Percentiles rank a stretch among this genome's conserved stretches.
Conservation (phyloP, 2,888 invertebrate genomes). For the Coenonympha glycerion region DNA sequence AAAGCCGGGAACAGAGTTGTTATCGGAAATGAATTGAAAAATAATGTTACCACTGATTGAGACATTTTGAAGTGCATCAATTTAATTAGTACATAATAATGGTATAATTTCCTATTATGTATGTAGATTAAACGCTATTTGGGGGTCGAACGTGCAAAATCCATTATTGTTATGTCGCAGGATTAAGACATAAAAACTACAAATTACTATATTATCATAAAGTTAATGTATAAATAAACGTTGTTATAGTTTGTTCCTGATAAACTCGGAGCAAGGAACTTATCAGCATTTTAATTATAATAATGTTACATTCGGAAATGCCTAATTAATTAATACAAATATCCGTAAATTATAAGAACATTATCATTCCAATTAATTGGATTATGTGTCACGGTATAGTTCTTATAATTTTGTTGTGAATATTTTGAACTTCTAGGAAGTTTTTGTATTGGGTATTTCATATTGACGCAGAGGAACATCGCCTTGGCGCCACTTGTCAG, state of each 20-base stretch:
- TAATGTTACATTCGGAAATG: conserved; percentile 3
- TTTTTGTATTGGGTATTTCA: conserved; percentile 20
- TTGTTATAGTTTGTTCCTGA: conserved; percentile 2
- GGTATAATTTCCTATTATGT: background rate
- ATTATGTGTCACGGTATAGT: conserved; percentile 41
- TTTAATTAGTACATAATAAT: background rate
- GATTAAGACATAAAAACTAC: conserved; percentile 9
- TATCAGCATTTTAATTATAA: background rate
- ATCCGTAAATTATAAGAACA: conserved; percentile 36
- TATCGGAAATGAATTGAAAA: too few relatives aligned
- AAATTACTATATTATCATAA: conserved; percentile 6
- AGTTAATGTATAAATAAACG: background rate
- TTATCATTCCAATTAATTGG: conserved; percentile 39
- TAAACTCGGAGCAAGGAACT: background rate
- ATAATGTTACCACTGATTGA: background rate
- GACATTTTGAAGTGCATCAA: background rate
- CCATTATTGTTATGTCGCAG: background rate
- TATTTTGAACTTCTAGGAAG: conserved; percentile 37
- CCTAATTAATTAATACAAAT: conserved; percentile 35
- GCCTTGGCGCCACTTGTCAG: conserved; percentile 28
- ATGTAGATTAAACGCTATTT: conserved; percentile 1
- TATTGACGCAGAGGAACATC: conserved; percentile 25
- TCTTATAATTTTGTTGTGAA: conserved; percentile 31
- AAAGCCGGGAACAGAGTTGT: too few relatives aligned
- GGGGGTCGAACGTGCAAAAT: background rate